phyloP scores from a whole-genome alignment of 2,888 invertebrate genomes.

The Dichetophora obliterata region DNA sequence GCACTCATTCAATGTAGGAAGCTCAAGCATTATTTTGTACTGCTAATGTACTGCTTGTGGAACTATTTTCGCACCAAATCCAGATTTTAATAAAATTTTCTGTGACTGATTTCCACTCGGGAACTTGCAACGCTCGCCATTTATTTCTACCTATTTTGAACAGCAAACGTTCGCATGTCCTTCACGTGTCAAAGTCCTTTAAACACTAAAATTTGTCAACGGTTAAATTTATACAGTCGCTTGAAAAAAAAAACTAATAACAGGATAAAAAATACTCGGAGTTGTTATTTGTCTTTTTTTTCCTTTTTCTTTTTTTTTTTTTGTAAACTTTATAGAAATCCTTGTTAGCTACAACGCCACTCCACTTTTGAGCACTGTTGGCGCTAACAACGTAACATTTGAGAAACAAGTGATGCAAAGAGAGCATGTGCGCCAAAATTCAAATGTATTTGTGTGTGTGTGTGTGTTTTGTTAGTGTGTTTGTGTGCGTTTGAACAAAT shows the following conservation, averaged over 20 bases:
- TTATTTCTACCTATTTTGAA: not conserved
- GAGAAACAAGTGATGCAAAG: constrained; percentile 38
- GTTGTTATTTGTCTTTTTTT: not conserved
- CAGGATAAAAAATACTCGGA: not conserved
- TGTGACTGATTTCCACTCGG: too few relatives aligned
- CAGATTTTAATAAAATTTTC: too few relatives aligned
- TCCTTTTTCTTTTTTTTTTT: not conserved
- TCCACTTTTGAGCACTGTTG: not conserved
- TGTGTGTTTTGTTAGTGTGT: constrained; percentile 7
- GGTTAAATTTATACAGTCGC: not conserved
- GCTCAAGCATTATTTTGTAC: too few relatives aligned
- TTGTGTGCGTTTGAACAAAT: not conserved
- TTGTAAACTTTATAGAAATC: not conserved
- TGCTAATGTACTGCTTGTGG: too few relatives aligned
- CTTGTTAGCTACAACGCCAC: not conserved
- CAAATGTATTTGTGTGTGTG: constrained; percentile 33
- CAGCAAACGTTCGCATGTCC: not conserved
- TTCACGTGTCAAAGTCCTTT: not conserved
- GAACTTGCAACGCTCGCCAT: too few relatives aligned
- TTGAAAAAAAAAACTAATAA: not conserved
- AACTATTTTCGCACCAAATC: too few relatives aligned
- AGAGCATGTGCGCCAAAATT: constrained; percentile 47
- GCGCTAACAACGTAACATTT: constrained; percentile 11
- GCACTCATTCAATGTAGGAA: too few relatives aligned
- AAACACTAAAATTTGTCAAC: constrained; percentile 22